Base-by-base conservation (phyloP, 2,888 invertebrate species). In the Junonia oenone region DNA sequence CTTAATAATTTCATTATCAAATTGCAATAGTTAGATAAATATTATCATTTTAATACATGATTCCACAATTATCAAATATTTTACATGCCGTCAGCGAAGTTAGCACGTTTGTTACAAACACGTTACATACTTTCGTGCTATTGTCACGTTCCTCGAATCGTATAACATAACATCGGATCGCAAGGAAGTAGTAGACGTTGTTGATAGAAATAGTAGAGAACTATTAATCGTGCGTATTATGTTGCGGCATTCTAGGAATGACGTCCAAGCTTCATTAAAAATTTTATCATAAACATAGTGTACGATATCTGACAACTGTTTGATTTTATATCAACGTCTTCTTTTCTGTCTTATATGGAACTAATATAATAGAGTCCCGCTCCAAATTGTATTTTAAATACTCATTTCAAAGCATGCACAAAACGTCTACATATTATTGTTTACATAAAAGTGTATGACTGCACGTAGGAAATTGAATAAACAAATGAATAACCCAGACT, bases 61-160 rank as follows among this genome's bases (percentile, higher is more conserved):
- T 47, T 47, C 31, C n/a, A 29, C 19, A 14, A 22, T 5, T 9
- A 13, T 37, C 11, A 47, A 4, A 47, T 40, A 29, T 47, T 38
- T 46, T 19, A 45, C 35, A 26, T n/a, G 46, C 27, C 35, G 45
- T 37, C 47, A 53, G 47, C 40, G 22, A 29, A 11, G 56, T 60
- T 62, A 62, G 69, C 83, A 84, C 81, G 83, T 84, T 72, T 71
- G 68, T 70, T 71, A 68, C 65, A 64, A 76, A 75, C 68, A 72
- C 78, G 81, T 77, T 79, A 80, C 62, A 68, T 60, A 63, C 67
- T 71, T 73, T 75, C 66, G 60, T 69, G 68, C 68, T 71, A 79
- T 78, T 76, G 78, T 83, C 87, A 86, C 87, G 86, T 86, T 78
- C 76, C 62, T 56, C 61, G 76, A 76, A 80, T 69, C 62, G 68